Evolutionary conservation across 2,797 vertebrate genomes (phyloP).

Genomic region (Coregonus suidteri): DNA sequence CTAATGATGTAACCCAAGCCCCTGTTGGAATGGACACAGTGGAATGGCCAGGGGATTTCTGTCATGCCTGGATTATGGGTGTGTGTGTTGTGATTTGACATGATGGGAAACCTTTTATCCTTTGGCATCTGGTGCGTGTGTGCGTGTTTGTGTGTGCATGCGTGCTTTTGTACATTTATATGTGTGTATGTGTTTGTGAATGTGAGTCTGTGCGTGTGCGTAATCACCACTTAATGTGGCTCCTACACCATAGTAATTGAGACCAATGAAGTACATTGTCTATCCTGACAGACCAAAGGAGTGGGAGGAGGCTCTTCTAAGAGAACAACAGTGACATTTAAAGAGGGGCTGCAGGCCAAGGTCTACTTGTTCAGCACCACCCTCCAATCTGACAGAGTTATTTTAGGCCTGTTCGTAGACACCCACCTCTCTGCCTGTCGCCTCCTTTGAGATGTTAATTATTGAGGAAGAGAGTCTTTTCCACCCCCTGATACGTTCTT

Average conservation of each 20-base stretch:
- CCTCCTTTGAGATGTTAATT: slow-evolving; percentile 63
- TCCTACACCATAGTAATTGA: not conserved
- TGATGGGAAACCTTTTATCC: slow-evolving; percentile 6
- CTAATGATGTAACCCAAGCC: slow-evolving; percentile 16
- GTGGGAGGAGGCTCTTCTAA: not conserved
- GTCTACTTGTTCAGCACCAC: not conserved
- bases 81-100: not conserved
- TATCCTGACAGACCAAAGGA: not conserved
- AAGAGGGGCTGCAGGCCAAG: slow-evolving; percentile 6
- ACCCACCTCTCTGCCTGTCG: slow-evolving; percentile 29
- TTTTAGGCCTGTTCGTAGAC: slow-evolving; percentile 13
- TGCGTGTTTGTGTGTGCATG: slow-evolving; percentile 9
- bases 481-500: slow-evolving; percentile 10
- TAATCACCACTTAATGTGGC: slow-evolving; percentile 7
- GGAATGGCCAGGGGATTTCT: not conserved
- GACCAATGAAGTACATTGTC: not conserved
- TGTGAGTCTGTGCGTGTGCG: not conserved
- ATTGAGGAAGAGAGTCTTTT: slow-evolving; percentile 38
- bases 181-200: not conserved
- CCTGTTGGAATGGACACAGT: slow-evolving; percentile 5
- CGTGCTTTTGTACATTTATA: not conserved
- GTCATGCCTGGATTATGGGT: not conserved
- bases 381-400: slow-evolving; percentile 24
- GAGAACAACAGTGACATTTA: not conserved
- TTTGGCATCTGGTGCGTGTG: not conserved